phyloP scores from a whole-genome alignment of 2,113 vertebrate genomes.

The Hydrolagus affinis region DNA sequence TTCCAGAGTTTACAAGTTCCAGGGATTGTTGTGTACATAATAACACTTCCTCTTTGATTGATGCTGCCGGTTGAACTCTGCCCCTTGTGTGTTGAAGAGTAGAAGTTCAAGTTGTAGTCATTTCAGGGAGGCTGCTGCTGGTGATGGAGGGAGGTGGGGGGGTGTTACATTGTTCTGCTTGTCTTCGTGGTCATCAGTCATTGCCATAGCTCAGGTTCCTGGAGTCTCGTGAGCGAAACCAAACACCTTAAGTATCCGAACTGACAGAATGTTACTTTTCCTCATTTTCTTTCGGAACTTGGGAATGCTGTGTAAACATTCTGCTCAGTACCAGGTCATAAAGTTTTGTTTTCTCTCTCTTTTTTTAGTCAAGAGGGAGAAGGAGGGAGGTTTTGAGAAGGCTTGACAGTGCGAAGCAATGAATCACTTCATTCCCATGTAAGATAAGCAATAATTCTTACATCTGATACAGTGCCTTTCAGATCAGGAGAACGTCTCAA shows the following conservation, averaged over 20 bases:
- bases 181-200: conserved; percentile 34
- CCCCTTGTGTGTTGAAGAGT: conserved; percentile 48
- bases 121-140: conserved; percentile 25
- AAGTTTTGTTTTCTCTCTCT: neutral
- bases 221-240: conserved; percentile 19
- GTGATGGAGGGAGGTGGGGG: conserved; percentile 21
- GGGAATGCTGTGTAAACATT: conserved; percentile 14
- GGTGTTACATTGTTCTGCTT: conserved; percentile 24
- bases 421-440: neutral
- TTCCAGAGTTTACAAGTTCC: conserved; percentile 22
- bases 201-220: neutral
- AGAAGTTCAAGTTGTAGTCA: conserved; percentile 42
- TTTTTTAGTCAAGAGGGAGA: too few relatives aligned
- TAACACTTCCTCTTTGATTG: conserved; percentile 48
- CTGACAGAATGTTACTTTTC: neutral
- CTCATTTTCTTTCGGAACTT: conserved; percentile 27
- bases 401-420: neutral
- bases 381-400: neutral
- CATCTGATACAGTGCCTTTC: too few relatives aligned
- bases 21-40: conserved; percentile 42
- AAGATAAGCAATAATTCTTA: too few relatives aligned
- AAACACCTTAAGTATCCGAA: conserved; percentile 28
- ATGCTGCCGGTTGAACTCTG: conserved; percentile 49
- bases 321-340: neutral
- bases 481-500: too few relatives aligned